These are phyloP conservation scores for Petroica traversi DNA, from an alignment of 2,113 vertebrate species.

Conservation along the genomic window DNA sequence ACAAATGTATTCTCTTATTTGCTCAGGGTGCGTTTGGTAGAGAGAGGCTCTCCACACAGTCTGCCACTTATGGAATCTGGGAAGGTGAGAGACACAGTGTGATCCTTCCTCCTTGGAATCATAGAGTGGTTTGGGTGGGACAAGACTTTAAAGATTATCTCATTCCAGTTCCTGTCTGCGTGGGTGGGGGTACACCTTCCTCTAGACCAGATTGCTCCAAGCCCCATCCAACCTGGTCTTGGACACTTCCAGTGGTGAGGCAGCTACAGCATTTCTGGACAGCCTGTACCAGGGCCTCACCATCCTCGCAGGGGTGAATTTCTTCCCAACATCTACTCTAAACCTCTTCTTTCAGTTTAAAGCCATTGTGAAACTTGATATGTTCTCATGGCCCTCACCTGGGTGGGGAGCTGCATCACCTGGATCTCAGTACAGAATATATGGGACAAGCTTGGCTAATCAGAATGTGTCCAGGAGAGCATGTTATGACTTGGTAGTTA, in stretches of 20 bases:
- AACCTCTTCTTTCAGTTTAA: not conserved
- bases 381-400: not conserved
- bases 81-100: constrained; percentile 78
- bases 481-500: not conserved
- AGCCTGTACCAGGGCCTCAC: not conserved
- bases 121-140: not conserved
- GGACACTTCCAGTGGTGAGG: not conserved
- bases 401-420: not conserved
- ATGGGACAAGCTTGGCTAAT: not conserved
- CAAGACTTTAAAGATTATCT: not conserved
- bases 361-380: rapidly evolving
- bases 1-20: not conserved
- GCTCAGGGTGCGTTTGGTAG: constrained; percentile 90
- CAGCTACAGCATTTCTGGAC: not conserved
- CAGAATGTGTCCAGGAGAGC: not conserved
- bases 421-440: not conserved
- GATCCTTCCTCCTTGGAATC: not conserved
- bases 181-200: not conserved
- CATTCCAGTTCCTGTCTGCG: not conserved
- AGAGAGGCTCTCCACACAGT: constrained; percentile 94
- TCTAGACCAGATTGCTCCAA: not conserved
- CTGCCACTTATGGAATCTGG: constrained; percentile 94
- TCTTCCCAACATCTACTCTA: not conserved
- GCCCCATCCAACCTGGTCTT: rapidly evolving
- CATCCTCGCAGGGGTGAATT: not conserved